Conservation (phyloP, 2,888 invertebrate species). For the Parnassius smintheus region DNA sequence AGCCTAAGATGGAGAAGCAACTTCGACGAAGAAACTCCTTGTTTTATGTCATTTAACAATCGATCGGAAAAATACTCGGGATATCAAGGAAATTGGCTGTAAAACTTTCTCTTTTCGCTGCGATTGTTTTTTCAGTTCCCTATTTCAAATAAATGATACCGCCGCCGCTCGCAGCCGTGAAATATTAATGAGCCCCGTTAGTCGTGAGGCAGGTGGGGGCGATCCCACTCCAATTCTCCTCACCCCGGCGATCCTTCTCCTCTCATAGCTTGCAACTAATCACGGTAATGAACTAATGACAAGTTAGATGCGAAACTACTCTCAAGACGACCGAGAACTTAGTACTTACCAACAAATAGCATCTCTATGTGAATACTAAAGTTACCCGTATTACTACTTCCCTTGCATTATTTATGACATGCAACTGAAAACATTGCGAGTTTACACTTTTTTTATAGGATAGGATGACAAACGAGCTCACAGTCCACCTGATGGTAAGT, state of each 20-base stretch:
- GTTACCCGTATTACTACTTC: constrained; percentile 1
- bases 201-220: constrained; percentile 38
- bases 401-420: background rate
- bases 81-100: constrained; percentile 58
- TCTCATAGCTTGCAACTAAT: constrained; percentile 50
- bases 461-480: no score
- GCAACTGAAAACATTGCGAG: no score
- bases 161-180: constrained; percentile 57
- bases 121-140: constrained; percentile 70
- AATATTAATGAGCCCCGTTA: constrained; percentile 69
- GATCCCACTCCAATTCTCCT: constrained; percentile 33
- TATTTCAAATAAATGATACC: constrained; percentile 66
- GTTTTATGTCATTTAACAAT: constrained; percentile 53
- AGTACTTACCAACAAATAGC: constrained; percentile 9
- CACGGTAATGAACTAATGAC: constrained; percentile 72
- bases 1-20: constrained; percentile 11
- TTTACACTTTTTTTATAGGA: no score
- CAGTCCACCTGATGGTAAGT: no score
- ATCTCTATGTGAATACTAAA: constrained; percentile 11
- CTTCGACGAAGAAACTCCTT: constrained; percentile 23
- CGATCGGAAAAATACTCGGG: constrained; percentile 39
- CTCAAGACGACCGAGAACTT: constrained; percentile 43
- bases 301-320: constrained; percentile 57
- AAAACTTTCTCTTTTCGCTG: constrained; percentile 53
- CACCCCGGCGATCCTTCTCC: constrained; percentile 6